Base-by-base conservation (phyloP, 53 echinoderm and acorn worm species). In the Echinometra lucunter region DNA sequence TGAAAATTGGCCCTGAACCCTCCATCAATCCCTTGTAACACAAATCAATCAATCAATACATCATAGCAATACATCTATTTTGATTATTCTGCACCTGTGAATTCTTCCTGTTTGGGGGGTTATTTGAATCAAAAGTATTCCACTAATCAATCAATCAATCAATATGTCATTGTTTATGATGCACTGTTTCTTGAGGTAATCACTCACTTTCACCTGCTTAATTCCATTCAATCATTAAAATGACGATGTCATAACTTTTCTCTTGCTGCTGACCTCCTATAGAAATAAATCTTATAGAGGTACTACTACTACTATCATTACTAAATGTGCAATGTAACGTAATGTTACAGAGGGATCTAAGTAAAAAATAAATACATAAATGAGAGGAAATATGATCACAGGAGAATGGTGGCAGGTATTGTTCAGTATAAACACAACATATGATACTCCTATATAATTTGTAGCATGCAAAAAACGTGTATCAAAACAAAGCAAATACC, bases 401-500 rank as follows among this genome's bases (percentile, higher is more conserved):
- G 35, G 35, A 72, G 28, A 35, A 72, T 35, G 15, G 28, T 32
- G 13, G 35, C 13, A 70, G 10, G 11, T 32, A 34, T 70, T 30
- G 10, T 70, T 37, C 16, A 34, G 38, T 12, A 67, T 67, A 9
- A 69, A 69, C 78, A 40, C 42, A 35, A 72, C 70, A 70, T 40
- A 75, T 40, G 19, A 1, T 69, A 32, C 34, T 35, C 34, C 32
- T 72, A n/a, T 35, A 72, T 13, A 35, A 42, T 49, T n/a, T n/a
- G n/a, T n/a, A n/a, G 28, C 85, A 85, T 49, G 49, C 85, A 85
- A 85, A 85, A n/a, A 28, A 27, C 18, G 11, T 53, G 49, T 32
- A 85, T 18, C 11, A 78, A 3, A 63, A 78, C 6, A 19, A 19
- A 78, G 42, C 78, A 92, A 90, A 90, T 58, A 90, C 58, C 90